Percentiles rank a stretch among this genome's conserved stretches.
Conservation (phyloP, 2,888 invertebrate genomes). For the Lasioglossum oenotherae region DNA sequence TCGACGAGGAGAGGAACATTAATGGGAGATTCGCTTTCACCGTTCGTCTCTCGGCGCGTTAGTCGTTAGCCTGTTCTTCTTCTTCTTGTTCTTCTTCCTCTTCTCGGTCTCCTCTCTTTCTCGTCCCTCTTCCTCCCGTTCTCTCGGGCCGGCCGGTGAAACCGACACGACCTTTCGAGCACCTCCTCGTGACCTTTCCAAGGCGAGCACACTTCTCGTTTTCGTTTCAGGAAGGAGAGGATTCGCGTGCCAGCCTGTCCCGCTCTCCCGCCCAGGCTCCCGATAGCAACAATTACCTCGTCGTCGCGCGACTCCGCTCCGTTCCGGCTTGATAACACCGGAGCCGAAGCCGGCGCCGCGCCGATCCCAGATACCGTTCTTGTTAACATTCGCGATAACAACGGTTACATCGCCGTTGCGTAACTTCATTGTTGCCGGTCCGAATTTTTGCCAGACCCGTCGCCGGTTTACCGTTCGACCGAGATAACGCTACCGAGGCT, state of each 20-base stretch:
- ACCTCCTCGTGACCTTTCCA: constrained; percentile 64
- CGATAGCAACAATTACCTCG: constrained; percentile 42
- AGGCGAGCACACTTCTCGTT: constrained; percentile 51
- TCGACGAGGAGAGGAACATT: constrained; percentile 56
- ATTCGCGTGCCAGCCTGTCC: constrained; percentile 23
- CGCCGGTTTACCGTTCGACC: constrained; percentile 7
- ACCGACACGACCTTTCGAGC: constrained; percentile 61
- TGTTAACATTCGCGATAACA: constrained; percentile 56
- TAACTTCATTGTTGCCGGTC: constrained; percentile 38
- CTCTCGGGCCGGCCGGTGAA: constrained; percentile 43
- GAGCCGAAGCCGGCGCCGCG: background rate
- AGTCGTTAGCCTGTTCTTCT: constrained; percentile 51
- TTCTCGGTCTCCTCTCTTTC: constrained; percentile 35
- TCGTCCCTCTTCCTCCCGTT: constrained; percentile 3
- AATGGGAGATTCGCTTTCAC: constrained; percentile 72
- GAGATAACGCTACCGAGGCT: background rate
- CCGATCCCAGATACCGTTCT: constrained; percentile 43
- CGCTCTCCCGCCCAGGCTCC: background rate
- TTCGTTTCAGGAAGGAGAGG: constrained; percentile 41
- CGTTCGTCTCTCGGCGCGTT: constrained; percentile 46
- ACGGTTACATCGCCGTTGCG: constrained; percentile 43
- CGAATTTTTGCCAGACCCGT: background rate
- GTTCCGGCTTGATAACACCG: constrained; percentile 33
- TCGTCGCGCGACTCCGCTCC: constrained; percentile 14
- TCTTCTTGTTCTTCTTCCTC: constrained; percentile 25